Percentiles rank a stretch among this genome's conserved stretches.
Conservation (phyloP, 1,140 invertebrate species). For the Andricus grossulariae region DNA sequence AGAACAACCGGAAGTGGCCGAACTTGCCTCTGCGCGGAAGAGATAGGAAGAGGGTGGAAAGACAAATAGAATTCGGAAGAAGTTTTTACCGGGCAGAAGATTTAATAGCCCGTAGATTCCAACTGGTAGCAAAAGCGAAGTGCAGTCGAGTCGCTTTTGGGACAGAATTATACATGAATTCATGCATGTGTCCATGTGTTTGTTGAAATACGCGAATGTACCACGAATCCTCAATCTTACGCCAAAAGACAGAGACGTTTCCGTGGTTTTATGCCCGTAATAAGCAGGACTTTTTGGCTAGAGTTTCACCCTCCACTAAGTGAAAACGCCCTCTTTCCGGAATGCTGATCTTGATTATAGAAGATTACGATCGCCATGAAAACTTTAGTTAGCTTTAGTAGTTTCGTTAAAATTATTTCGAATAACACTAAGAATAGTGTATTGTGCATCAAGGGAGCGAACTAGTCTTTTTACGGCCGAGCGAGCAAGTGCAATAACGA, state of each 20-base stretch:
- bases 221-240: constrained; percentile 6
- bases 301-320: not conserved
- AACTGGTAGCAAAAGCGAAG: constrained; percentile 9
- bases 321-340: not conserved
- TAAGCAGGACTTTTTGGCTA: not conserved
- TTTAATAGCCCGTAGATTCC: constrained; percentile 62
- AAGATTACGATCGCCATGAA: constrained; percentile 16
- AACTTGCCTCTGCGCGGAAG: constrained; percentile 49
- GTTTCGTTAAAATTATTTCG: no score
- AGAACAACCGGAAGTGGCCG: constrained; percentile 63
- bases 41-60: constrained; percentile 58
- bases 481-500: no score
- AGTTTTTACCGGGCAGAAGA: constrained; percentile 61
- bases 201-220: not conserved
- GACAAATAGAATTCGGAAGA: constrained; percentile 69
- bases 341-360: not conserved
- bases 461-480: no score
- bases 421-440: no score
- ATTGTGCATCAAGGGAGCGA: no score
- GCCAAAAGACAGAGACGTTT: not conserved
- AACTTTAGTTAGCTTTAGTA: not conserved
- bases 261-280: not conserved
- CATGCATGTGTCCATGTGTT: not conserved
- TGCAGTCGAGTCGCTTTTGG: not conserved
- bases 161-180: constrained; percentile 10